phyloP scores from a whole-genome alignment of 2,888 invertebrate genomes.

The Perithous albicinctus region DNA sequence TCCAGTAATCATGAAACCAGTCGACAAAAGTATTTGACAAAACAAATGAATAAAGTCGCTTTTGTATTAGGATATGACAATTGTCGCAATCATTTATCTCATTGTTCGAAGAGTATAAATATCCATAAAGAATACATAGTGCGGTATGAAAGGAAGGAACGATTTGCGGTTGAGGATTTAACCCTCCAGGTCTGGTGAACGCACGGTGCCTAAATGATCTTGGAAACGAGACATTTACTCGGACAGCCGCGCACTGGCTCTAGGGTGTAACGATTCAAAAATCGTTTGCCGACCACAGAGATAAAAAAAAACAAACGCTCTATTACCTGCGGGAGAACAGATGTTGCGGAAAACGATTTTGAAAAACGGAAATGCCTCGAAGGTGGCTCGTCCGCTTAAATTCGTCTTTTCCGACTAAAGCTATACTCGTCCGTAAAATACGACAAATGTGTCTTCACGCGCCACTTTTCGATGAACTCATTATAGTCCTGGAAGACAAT shows the following conservation, averaged over 20 bases:
- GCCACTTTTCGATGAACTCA: slow-evolving; percentile 50
- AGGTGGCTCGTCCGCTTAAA: slow-evolving; percentile 13
- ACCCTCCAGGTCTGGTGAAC: slow-evolving; percentile 57
- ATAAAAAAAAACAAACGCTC: slow-evolving; percentile 12
- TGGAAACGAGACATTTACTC: slow-evolving; percentile 58
- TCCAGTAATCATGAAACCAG: background rate
- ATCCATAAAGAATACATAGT: background rate
- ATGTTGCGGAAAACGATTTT: slow-evolving; percentile 64
- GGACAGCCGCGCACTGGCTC: slow-evolving; percentile 38
- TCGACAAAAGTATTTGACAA: background rate
- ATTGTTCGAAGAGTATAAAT: slow-evolving; percentile 15
- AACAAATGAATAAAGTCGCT: slow-evolving; percentile 5
- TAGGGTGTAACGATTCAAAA: slow-evolving; percentile 45
- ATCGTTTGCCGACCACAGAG: slow-evolving; percentile 51
- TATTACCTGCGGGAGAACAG: slow-evolving; percentile 40
- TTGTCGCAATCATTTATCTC: slow-evolving; percentile 10
- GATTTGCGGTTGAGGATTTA: slow-evolving; percentile 60
- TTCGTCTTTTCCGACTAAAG: slow-evolving; percentile 32
- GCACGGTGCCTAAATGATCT: slow-evolving; percentile 63
- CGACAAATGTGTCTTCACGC: slow-evolving; percentile 57
- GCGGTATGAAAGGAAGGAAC: slow-evolving; percentile 41
- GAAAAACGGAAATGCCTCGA: slow-evolving; percentile 43
- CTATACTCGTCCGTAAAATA: background rate
- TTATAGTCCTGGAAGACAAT: slow-evolving; percentile 42
- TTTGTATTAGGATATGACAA: background rate